Evolutionary conservation across 2,797 vertebrate species (phyloP), one percentile per base, ranked within the genome.

Genomic region (Hipposideros larvatus): DNA sequence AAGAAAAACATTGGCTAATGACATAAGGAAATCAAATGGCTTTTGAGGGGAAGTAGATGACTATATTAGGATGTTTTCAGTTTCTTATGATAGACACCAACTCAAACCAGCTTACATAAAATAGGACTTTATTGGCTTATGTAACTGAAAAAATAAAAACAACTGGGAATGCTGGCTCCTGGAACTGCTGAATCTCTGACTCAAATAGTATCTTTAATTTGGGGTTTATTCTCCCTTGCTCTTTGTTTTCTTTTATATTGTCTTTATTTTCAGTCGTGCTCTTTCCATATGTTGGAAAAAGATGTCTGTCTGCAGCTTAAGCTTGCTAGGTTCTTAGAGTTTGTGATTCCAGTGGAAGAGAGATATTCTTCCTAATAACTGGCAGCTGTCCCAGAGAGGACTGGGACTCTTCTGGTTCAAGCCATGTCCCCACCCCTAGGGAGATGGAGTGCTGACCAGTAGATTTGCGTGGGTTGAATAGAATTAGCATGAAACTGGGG

Each of bases 21-120:
- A 43, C n/a, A 41, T n/a, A 57, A 71, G 83, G n/a, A 93, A 75
- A 24, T 57, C 28, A 79, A 18, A 37, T 79, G 66, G 15, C 71
- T 87, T 2, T 87, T 82, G 41, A 55, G 11, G 28, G 73, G 84
- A 87, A 68, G 34, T 66, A 79, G 63, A 46, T 68, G 34, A 46
- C n/a, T 65, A 13, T 66, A 22, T 46, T 65, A 73, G 71, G 19
- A 16, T 87, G 43, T n/a, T 95, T 90, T 93, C 24, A 78, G 55
- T 66, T 73, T 73, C 65, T 87, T 78, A 26, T 82, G 31, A 48
- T 86, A 82, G 90, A 96, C 89, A 86, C 46, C 43, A 90, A 63
- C 55, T 94, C 85, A 82, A 87, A 65, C 26, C 80, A 80, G n/a
- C 41, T 55, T 80, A 31, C 85, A 13, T 86, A 31, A 94, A 71